Conservation (phyloP, 2,888 invertebrate species). For the Tetropium fuscum region DNA sequence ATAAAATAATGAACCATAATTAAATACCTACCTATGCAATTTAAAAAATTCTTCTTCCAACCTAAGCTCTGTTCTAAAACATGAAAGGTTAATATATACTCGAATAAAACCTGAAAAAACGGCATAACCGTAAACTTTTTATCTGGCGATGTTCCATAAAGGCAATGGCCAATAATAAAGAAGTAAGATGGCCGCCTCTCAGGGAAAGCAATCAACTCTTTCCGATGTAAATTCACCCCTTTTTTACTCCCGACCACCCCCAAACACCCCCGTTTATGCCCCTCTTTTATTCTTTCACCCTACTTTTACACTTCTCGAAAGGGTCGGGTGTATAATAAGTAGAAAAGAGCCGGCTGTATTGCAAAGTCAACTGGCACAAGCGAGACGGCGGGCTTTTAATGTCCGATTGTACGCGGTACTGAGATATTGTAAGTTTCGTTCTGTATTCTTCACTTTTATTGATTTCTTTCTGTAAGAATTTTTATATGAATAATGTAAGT, state of each 20-base stretch:
- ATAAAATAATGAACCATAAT: no score
- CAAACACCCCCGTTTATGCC: constrained; percentile 61
- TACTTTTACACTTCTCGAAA: constrained; percentile 64
- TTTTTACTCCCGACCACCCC: constrained; percentile 57
- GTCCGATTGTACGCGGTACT: constrained; percentile 53
- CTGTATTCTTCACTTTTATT: constrained; percentile 52
- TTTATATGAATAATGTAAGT: no score
- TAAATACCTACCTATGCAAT: no score
- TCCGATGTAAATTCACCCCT: constrained; percentile 64
- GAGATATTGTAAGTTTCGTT: constrained; percentile 55
- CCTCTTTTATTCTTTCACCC: constrained; percentile 66
- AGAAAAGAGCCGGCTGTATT: constrained; percentile 28
- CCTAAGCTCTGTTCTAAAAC: neutral
- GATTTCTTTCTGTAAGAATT: constrained; percentile 45
- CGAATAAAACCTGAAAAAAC: constrained; percentile 30
- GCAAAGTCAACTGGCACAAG: constrained; percentile 19
- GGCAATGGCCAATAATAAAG: constrained; percentile 63
- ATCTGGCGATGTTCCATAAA: constrained; percentile 48
- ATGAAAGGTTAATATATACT: neutral
- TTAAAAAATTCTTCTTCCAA: no score
- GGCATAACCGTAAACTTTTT: constrained; percentile 37
- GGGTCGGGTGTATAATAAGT: constrained; percentile 50
- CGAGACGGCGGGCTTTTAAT: constrained; percentile 42
- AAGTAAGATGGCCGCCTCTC: constrained; percentile 64
- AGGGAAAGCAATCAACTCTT: constrained; percentile 65